phyloP scores from a whole-genome alignment of 2,888 invertebrate genomes.

The Volucella inanis region DNA sequence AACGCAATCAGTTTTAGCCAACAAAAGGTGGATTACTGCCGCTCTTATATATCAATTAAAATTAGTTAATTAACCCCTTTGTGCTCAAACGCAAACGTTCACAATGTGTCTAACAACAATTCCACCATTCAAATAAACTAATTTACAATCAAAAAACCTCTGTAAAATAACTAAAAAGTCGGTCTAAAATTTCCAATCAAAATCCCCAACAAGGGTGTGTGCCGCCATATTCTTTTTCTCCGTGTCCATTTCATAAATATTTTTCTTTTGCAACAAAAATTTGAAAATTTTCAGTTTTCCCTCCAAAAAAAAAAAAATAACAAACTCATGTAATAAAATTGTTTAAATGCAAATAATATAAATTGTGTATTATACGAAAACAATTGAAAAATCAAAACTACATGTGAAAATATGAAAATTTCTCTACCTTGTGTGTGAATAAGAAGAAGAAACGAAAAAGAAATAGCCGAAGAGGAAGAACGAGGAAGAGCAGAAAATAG shows the following conservation, averaged over 20 bases:
- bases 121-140: not conserved
- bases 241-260: not conserved
- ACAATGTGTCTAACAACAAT: not conserved
- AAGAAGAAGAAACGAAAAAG: not conserved
- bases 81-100: not conserved
- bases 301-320: not conserved
- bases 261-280: constrained; percentile 6
- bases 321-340: not conserved
- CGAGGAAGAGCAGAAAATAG: not conserved
- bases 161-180: not conserved
- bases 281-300: not conserved
- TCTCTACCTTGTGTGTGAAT: constrained; percentile 13
- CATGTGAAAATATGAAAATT: constrained; percentile 4
- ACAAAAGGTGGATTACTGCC: constrained; percentile 33
- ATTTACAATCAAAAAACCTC: not conserved
- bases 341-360: not conserved
- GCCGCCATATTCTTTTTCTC: constrained; percentile 45
- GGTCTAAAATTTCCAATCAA: not conserved
- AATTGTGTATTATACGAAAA: not conserved
- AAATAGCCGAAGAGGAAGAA: not conserved
- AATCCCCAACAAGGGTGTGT: constrained; percentile 3
- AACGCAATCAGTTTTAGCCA: constrained; percentile 65
- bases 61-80: not conserved
- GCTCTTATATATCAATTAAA: not conserved
- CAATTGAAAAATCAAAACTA: not conserved